Evolutionary conservation across 2,113 vertebrate species (phyloP), one percentile per base, ranked within the genome.

Genomic region (Mobula hypostoma): DNA sequence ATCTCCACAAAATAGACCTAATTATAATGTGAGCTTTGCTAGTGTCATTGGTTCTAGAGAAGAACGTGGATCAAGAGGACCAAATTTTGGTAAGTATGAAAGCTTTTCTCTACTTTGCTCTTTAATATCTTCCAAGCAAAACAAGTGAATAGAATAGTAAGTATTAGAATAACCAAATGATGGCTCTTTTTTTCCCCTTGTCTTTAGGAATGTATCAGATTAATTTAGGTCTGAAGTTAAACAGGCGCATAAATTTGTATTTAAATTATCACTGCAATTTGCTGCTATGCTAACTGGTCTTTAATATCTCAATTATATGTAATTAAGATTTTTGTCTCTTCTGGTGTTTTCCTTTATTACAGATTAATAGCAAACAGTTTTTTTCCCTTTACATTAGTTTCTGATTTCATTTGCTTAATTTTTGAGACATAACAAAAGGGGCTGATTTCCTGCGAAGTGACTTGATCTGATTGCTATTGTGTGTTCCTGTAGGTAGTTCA

Each of bases 1-100:
- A 32, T 99, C 99, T 0, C 98, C 98, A 0, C 98, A 98, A 96
- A 98, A 98, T 96, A 97, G 98, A 27, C 99, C 99, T 94, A 99
- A 99, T 95, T 99, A 99, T 96, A 99, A 99, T 0, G 97, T 99
- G 94, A 99, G 97, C 95, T 99, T 99, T 96, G 97, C 98, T 0
- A 95, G 96, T 1, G 94, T 97, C 95, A 97, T 98, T 0, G 98
- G 97, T 14, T 95, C 96, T 1, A 97, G 97, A 19, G 96, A 95
- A 0, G 96, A 98, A 0, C 97, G 96, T 7, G 97, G 95, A 0
- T 99, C 99, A 96, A 95, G 96, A 95, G 68, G 97, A 0, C 85
- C 97, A 3, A 95, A 85, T 0, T 95, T 96, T 58, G 98, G 98
- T 99, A 96, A 98, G 97, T 88, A 19, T 8, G 61, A 66, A 90